Percentiles rank a stretch among this genome's conserved stretches.
These are phyloP conservation scores for Diprion similis DNA, from an alignment of 1,140 invertebrate genomes.

Conservation along the genomic window DNA sequence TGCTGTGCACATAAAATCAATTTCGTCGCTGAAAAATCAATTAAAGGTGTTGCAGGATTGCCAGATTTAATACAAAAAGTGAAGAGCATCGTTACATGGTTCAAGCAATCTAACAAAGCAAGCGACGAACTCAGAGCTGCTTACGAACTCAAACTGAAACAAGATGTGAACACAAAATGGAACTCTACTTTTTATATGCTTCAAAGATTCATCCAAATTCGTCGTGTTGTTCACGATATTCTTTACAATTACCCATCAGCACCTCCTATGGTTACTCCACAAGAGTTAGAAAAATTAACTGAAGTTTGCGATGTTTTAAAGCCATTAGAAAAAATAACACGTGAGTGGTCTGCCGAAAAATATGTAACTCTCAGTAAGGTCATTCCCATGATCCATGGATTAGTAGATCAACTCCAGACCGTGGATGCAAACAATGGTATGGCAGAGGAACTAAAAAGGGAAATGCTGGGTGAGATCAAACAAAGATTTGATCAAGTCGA, in stretches of 20 bases:
- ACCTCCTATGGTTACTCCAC: conserved; percentile 45
- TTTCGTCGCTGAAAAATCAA: conserved; percentile 44
- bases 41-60: conserved; percentile 20
- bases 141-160: conserved; percentile 32
- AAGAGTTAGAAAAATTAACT: conserved; percentile 39
- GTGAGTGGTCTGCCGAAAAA: conserved; percentile 51
- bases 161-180: conserved; percentile 37
- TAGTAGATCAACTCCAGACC: conserved; percentile 11
- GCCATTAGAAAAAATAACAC: conserved; percentile 50
- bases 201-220: conserved; percentile 35
- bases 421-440: conserved; percentile 22
- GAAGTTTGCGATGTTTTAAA: conserved; percentile 40
- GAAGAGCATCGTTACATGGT: conserved; percentile 48
- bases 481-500: conserved; percentile 10
- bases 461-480: conserved; percentile 21
- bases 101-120: conserved; percentile 49
- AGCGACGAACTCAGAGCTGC: conserved; percentile 44
- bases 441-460: conserved; percentile 13
- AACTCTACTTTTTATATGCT: conserved; percentile 39
- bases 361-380: conserved; percentile 51
- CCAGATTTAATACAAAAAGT: conserved; percentile 33
- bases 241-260: conserved; percentile 41
- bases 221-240: conserved; percentile 42
- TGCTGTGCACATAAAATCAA: conserved; percentile 52
- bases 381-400: conserved; percentile 46